Conservation (phyloP, 1,140 invertebrate genomes). For the Procambarus virginalis region DNA sequence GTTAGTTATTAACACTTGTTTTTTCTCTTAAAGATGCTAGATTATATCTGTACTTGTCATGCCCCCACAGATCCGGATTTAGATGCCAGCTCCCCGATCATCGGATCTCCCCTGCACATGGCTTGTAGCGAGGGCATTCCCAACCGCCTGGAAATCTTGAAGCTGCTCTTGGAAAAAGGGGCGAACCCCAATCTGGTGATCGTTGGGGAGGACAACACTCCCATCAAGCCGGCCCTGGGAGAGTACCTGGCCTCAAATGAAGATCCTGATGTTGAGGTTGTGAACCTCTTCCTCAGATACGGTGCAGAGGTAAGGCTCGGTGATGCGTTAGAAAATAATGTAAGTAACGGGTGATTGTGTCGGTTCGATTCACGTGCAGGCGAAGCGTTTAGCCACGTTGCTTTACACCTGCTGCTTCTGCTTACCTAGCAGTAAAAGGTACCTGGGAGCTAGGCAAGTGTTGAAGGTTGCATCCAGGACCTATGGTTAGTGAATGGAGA, state of each 20-base stretch:
- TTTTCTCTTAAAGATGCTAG: no score
- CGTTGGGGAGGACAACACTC: constrained; percentile 82
- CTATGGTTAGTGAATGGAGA: no score
- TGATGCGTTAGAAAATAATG: no score
- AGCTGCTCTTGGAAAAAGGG: constrained; percentile 83
- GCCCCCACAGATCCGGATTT: constrained; percentile 82
- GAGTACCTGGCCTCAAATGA: constrained; percentile 88
- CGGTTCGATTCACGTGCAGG: no score
- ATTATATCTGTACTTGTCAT: background rate
- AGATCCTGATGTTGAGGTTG: constrained; percentile 81
- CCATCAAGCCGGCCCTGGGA: constrained; percentile 84
- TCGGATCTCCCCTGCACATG: constrained; percentile 89
- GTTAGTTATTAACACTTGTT: no score
- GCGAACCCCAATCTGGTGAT: constrained; percentile 87
- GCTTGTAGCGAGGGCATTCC: constrained; percentile 88
- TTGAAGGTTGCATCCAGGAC: no score
- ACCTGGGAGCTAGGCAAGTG: no score
- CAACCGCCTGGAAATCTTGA: constrained; percentile 78
- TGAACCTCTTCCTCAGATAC: constrained; percentile 84
- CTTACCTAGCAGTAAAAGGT: no score
- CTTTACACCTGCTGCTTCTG: no score
- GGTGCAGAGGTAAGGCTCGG: constrained; percentile 81
- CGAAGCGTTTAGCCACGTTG: no score
- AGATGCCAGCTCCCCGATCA: constrained; percentile 87
- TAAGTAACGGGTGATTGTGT: no score